Evolutionary conservation across 2,113 vertebrate genomes (phyloP), one percentile per base, ranked within the genome.

Genomic region (Spea multiplicata): DNA sequence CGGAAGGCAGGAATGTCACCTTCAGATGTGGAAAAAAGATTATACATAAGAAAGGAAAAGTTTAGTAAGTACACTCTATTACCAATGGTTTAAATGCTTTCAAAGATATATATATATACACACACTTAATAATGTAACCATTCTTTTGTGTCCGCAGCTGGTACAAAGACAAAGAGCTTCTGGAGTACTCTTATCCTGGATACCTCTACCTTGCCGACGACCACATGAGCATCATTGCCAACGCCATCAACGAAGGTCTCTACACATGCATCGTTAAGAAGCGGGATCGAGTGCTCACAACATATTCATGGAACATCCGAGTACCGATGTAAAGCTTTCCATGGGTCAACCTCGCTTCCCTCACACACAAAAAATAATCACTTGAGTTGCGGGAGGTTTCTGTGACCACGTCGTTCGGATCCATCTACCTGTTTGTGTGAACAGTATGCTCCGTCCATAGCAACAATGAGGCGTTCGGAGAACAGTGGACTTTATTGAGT

Each of bases 21-120:
- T 96, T 99, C 86, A 95, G 92, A 62, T 99, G 97, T 0, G 97
- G 97, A 47, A 96, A 94, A 88, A 99, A 98, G 88, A 94, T 99
- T 17, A 94, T 93, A 4, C 94, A 95, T 3, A 98, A 96, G 85
- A 95, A 94, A 89, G 97, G 96, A 86, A 98, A 97, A 96, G 93
- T 98, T 73, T 85, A 92, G 97, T 99, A 87, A 95, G 97, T 98
- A 81, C 47, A 53, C 10, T 53, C 45, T 52, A 52, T 52, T 52
- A 52, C 50, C 9, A 52, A 52, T 52, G 9, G 9, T 52, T 7
- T 52, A 7, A 7, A 52, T 52, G 6, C 6, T 52, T 52, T 52
- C 9, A 52, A 52, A 52, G 50, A 52, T 30, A 30, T 30, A 30
- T 30, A 2, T 30, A 30, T 30, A 2, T 30, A 30, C 2, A 30